Base-by-base conservation (phyloP, 2,888 invertebrate genomes). In the Sesia bembeciformis region DNA sequence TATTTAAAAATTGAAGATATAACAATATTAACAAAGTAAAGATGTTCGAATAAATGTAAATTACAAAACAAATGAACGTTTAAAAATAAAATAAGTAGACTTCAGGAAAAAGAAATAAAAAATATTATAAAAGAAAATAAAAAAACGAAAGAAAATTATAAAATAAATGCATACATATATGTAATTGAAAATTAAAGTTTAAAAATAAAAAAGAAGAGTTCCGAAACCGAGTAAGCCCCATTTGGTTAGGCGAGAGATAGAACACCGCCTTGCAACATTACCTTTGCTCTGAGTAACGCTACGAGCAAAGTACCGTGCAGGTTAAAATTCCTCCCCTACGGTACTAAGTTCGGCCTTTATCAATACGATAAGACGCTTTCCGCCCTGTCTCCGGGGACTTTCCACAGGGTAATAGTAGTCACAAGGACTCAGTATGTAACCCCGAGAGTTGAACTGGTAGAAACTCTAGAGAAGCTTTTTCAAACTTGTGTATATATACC, bases 381-480 rank as follows among this genome's bases (percentile, higher is more conserved):
- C 84, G 81, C 72, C 89, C 67, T 78, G 58, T 75, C 84, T 90
- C 90, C 90, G 89, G 90, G 89, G 90, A 90, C 90, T 90, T 90
- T 90, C 89, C 90, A 83, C 90, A 84, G 86, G 88, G 84, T 81
- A 58, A 73, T 1, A 1, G 56, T 72, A 84, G 70, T 63, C 78
- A 88, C 67, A 3, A 62, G 68, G 76, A 70, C 72, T 83, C 83
- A 66, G 89, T 58, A 38, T 56, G 90, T 90, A 60, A 83, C 85
- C 90, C 88, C 84, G 90, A 79, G 52, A 74, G 80, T 73, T 84
- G 81, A 78, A 84, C 86, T 90, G 84, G 76, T 71, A 61, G 75
- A 89, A 88, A 82, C 77, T 74, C 81, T 64, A 3, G 1, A 23
- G 23, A 23, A 1, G 23, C 23, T 23, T 2, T 4, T 2, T 4